Conservation (phyloP, 2,888 invertebrate species). For the Noctua janthina region DNA sequence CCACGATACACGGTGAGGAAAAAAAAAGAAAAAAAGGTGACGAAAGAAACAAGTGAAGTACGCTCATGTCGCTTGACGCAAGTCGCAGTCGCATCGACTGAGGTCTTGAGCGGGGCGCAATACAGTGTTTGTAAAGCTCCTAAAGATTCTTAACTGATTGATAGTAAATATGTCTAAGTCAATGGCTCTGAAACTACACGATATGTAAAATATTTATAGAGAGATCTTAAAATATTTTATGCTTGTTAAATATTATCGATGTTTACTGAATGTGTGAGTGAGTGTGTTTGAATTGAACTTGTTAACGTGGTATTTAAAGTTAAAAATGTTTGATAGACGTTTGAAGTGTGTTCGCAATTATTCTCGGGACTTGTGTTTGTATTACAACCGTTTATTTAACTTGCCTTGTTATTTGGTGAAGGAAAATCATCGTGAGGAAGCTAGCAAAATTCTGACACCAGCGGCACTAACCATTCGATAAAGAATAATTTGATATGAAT, state of each 20-base stretch:
- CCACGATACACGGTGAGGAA: too few relatives aligned
- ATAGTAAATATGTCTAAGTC: background rate
- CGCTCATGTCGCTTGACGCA: too few relatives aligned
- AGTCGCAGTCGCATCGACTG: too few relatives aligned
- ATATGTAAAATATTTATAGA: background rate
- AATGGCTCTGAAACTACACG: background rate
- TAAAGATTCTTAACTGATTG: background rate
- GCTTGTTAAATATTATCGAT: background rate
- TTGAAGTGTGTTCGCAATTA: background rate
- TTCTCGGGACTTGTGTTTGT: background rate
- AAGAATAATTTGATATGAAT: too few relatives aligned
- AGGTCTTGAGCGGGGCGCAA: too few relatives aligned
- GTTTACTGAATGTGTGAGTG: background rate
- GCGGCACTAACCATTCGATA: too few relatives aligned
- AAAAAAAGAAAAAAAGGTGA: too few relatives aligned
- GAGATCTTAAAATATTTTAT: background rate
- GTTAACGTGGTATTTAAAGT: background rate
- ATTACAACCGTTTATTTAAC: background rate
- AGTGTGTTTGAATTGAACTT: background rate
- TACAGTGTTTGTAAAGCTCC: background rate
- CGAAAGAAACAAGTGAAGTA: too few relatives aligned
- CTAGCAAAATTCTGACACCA: too few relatives aligned
- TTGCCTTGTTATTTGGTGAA: background rate
- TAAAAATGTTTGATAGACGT: background rate
- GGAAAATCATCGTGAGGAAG: too few relatives aligned